phyloP scores from a whole-genome alignment of 2,113 vertebrate genomes.

The Corythornis madagascariensis region DNA sequence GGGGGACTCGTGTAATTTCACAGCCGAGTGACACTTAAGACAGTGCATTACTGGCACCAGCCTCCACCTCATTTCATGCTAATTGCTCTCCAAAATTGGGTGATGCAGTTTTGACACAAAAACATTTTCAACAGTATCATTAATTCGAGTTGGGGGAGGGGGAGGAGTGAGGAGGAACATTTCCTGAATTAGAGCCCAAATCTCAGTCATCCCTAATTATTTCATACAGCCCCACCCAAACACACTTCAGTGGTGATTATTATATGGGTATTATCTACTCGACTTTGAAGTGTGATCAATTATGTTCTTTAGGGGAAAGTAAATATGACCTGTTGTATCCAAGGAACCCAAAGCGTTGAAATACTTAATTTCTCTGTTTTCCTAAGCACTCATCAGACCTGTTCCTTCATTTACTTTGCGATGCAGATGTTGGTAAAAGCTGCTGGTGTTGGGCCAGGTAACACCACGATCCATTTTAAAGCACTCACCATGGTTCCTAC shows the following conservation, averaged over 20 bases:
- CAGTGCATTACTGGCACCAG: conserved; percentile 30
- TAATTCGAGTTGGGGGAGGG: neutral
- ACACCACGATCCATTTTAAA: neutral
- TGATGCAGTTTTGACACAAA: conserved; percentile 48
- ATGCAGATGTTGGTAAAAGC: neutral
- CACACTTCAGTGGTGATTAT: neutral
- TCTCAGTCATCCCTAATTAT: conserved; percentile 6
- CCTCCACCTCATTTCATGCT: conserved; percentile 67
- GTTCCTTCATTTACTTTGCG: neutral
- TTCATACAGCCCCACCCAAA: neutral
- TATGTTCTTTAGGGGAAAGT: neutral
- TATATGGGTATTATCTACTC: neutral
- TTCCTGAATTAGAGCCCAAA: conserved; percentile 46
- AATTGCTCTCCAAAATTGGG: conserved; percentile 67
- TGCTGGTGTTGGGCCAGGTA: neutral
- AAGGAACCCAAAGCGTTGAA: neutral
- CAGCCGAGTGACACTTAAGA: conserved; percentile 59
- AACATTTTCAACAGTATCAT: conserved; percentile 56
- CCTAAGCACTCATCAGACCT: neutral
- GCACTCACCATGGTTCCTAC: neutral
- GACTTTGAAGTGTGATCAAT: neutral
- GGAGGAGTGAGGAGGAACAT: neutral
- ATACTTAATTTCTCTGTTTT: neutral
- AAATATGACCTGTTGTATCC: neutral
- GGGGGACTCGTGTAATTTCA: conserved; percentile 21